Base-by-base conservation (phyloP, 2,113 vertebrate genomes). In the Ranitomeya imitator region DNA sequence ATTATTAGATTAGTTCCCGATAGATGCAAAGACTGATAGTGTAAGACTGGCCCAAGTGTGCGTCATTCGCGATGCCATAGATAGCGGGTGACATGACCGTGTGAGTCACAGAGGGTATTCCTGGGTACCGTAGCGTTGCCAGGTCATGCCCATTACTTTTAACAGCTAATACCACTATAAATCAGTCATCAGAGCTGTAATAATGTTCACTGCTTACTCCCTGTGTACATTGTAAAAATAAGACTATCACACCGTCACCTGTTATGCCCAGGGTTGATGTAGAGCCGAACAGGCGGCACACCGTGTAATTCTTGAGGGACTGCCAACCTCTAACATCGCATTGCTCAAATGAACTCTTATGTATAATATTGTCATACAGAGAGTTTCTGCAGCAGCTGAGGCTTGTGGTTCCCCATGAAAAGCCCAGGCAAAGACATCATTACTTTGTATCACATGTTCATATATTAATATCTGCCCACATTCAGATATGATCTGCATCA, bases 31-130 rank as follows among this genome's bases (percentile, higher is more conserved):
- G 45, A 51, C 19, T 51, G 23, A 16, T 3, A 18, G 55, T 11
- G 31, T 80, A n/a, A 57, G 23, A 18, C 55, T 80, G 14, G 6
- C 10, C 59, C 61, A 55, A 69, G 65, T 84, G 23, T 84, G 61
- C 51, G 12, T 51, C 54, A 11, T 84, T 23, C 12, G 10, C 18
- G 69, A 23, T 26, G 55, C 65, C 51, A 55, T 71, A 84, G 82
- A 84, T 67, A 83, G 81, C 21, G 23, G 45, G 45, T 69, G 19
- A 69, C 61, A 52, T n/a, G n/a, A 15, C 82, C 10, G 21, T 23
- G 51, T 84, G 63, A 84, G 45, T 84, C 82, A 69, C 52, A 31
- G 65, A 55, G 82, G 19, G 45, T 84, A 84, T 84, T 84, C 65
- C 55, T 7, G 63, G 82, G 63, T 14, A n/a, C 21, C 61, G 52